Conservation (phyloP, 2,797 vertebrate species). For the Cichlasoma orientale region DNA sequence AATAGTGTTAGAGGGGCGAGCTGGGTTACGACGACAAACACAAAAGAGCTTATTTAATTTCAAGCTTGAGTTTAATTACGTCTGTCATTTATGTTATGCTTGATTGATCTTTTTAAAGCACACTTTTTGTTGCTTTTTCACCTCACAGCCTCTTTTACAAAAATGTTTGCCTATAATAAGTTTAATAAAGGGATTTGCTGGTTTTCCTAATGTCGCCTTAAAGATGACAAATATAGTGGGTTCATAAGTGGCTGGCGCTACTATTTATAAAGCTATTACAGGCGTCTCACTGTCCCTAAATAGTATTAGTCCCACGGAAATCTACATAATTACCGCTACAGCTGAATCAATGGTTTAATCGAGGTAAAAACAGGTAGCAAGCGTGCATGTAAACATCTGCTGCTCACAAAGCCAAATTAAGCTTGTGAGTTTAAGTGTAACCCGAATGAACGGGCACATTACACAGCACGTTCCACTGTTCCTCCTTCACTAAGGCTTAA, state of each 20-base stretch:
- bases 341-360: conserved; percentile 16
- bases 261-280: neutral
- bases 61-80: neutral
- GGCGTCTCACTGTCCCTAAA: neutral
- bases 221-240: neutral
- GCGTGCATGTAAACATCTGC: conserved; percentile 12
- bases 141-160: neutral
- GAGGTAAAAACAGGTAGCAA: neutral
- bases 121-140: neutral
- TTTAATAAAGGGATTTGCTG: neutral
- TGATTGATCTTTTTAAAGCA: no score
- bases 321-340: neutral
- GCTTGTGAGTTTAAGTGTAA: neutral
- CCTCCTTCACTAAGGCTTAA: neutral
- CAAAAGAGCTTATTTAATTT: neutral
- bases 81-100: neutral
- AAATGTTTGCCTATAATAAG: neutral
- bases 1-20: no score
- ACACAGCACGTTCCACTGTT: neutral
- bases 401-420: conserved; percentile 9
- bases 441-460: neutral
- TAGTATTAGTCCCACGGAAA: neutral
- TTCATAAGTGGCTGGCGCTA: neutral
- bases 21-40: neutral
- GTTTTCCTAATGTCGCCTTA: neutral